Percentiles rank a stretch among this genome's conserved stretches.
These are phyloP conservation scores for Noctua pronuba DNA, from an alignment of 2,888 invertebrate genomes.

Conservation along the genomic window DNA sequence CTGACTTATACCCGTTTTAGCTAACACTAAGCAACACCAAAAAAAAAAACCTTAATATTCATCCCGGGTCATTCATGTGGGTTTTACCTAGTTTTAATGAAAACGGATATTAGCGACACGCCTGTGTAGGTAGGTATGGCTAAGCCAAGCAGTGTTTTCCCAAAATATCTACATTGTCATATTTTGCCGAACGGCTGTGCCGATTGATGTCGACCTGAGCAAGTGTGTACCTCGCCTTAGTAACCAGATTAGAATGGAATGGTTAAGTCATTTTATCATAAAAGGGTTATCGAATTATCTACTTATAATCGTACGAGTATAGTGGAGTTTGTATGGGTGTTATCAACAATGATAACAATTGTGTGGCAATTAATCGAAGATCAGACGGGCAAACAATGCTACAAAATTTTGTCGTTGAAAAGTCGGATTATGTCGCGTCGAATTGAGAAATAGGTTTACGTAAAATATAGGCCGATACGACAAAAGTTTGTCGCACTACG, in stretches of 20 bases:
- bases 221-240: background rate
- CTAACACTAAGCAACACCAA: no score
- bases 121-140: background rate
- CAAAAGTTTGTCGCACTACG: background rate
- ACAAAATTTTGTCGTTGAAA: background rate
- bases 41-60: background rate
- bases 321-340: constrained; percentile 15
- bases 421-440: background rate
- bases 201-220: background rate
- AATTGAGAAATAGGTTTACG: background rate
- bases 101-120: background rate
- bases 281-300: constrained; percentile 50
- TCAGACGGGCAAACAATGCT: background rate
- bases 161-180: background rate
- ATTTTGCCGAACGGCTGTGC: background rate
- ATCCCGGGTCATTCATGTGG: background rate
- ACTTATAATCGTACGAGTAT: constrained; percentile 26
- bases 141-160: background rate
- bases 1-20: background rate
- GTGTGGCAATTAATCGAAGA: constrained; percentile 20
- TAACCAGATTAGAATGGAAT: constrained; percentile 38
- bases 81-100: background rate
- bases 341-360: constrained; percentile 44
- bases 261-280: constrained; percentile 7
- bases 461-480: background rate